Conservation (phyloP, 1,140 invertebrate genomes). For the Calliphora vicina region DNA sequence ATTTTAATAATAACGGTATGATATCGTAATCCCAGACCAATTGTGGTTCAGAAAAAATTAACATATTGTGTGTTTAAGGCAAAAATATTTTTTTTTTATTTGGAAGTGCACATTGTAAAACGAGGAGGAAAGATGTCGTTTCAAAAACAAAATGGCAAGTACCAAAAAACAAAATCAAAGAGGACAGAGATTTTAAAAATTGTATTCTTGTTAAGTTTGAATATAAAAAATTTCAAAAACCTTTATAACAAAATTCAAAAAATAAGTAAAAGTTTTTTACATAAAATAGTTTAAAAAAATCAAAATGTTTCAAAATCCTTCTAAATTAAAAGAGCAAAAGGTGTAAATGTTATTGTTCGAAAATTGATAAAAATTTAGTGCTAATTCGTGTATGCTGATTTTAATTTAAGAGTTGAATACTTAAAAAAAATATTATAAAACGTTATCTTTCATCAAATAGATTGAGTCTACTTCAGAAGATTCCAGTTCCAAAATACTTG, state of each 20-base stretch:
- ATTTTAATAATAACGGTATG: slow-evolving; percentile 29
- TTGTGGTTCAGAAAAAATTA: background rate
- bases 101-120: background rate
- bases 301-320: too few relatives aligned
- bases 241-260: background rate
- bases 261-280: background rate
- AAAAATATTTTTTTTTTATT: slow-evolving; percentile 6
- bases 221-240: background rate
- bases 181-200: background rate
- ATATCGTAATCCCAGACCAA: background rate
- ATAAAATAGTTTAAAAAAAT: too few relatives aligned
- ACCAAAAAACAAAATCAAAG: background rate
- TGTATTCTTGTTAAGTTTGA: background rate
- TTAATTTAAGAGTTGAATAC: too few relatives aligned
- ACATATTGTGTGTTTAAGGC: slow-evolving; percentile 12
- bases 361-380: too few relatives aligned
- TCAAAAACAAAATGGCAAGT: slow-evolving; percentile 13
- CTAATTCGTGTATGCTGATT: too few relatives aligned
- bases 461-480: too few relatives aligned
- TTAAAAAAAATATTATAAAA: too few relatives aligned
- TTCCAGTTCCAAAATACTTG: too few relatives aligned
- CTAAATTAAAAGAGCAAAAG: too few relatives aligned
- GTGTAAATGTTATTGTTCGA: too few relatives aligned
- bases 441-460: too few relatives aligned
- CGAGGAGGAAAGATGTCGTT: background rate